Evolutionary conservation across 2,888 invertebrate genomes (phyloP), one percentile per base, ranked within the genome.

Genomic region (Xanthia icteritia): DNA sequence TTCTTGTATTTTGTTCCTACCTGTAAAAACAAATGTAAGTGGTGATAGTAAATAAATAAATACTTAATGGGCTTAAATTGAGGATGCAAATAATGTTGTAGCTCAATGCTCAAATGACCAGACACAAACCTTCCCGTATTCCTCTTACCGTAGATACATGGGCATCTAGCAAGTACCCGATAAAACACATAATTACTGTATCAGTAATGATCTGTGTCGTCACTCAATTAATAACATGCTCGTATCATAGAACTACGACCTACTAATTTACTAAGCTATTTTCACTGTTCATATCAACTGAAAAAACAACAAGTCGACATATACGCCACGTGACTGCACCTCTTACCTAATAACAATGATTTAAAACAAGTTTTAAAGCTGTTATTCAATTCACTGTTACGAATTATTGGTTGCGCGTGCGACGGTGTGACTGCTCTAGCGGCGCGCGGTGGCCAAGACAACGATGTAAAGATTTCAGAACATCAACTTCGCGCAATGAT

Each of bases 331-430:
- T 81, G 81, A 81, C 54, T 81, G 66, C 56, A 65, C 54, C 27
- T n/a, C n/a, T 61, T 39, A 65, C 64, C 64, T 27, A 73, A 54
- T 68, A 61, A 63, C 65, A 63, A 36, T 66, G 61, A 54, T 65
- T 39, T 39, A 39, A 51, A 48, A 77, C 81, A 68, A 72, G 81
- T 84, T 84, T 74, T 72, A 65, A 58, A 13, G 58, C 39, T 56
- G 65, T 83, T 84, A 84, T 84, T 74, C 58, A 81, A 83, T 68
- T 79, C 6, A 65, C 69, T 72, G 77, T 84, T 77, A 81, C 81
- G 64, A 63, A 77, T 70, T 60, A 77, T 68, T 65, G 51, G 45
- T 27, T 68, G 61, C 72, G 80, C 56, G 70, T 66, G 68, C 31
- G 72, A 27, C 69, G 54, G 27, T 51, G 51, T 48, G 17, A 42